Percentiles rank a stretch among this genome's conserved stretches.
Conservation (phyloP, 2,797 vertebrate genomes). For the Nasua narica region DNA sequence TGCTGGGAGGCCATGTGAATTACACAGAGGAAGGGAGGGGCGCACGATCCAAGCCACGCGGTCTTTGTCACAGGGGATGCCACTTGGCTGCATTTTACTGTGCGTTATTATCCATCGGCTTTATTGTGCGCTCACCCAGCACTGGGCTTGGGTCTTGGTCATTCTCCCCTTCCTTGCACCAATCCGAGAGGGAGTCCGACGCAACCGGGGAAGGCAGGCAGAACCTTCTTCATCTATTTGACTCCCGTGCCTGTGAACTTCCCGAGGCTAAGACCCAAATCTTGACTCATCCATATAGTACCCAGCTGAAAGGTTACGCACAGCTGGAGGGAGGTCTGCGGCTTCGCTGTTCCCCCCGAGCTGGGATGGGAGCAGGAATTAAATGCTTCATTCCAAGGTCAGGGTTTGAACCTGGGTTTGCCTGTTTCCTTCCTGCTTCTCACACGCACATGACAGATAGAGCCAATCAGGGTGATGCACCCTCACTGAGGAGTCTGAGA, state of each 20-base stretch:
- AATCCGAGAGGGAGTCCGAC: background rate
- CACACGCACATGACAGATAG: background rate
- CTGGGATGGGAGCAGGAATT: background rate
- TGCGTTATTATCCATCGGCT: background rate
- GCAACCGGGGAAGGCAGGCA: background rate
- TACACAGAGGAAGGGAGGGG: too few relatives aligned
- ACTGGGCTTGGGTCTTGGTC: background rate
- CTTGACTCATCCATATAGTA: too few relatives aligned
- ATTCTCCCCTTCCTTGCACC: background rate
- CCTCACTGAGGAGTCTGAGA: background rate
- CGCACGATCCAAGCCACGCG: background rate
- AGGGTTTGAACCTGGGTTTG: background rate
- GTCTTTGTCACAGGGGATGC: background rate
- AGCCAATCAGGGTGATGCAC: background rate
- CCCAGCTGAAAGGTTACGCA: rapidly evolving
- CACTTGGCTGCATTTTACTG: background rate
- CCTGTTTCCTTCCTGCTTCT: background rate
- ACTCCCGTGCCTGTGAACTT: background rate
- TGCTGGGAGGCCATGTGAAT: background rate
- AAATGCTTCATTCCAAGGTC: background rate
- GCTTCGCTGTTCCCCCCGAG: rapidly evolving
- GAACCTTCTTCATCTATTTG: background rate
- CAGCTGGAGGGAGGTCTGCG: background rate
- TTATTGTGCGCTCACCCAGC: background rate
- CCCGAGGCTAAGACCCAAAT: background rate